Evolutionary conservation across 2,888 invertebrate species (phyloP).

Genomic region (Ormyrus rosae): DNA sequence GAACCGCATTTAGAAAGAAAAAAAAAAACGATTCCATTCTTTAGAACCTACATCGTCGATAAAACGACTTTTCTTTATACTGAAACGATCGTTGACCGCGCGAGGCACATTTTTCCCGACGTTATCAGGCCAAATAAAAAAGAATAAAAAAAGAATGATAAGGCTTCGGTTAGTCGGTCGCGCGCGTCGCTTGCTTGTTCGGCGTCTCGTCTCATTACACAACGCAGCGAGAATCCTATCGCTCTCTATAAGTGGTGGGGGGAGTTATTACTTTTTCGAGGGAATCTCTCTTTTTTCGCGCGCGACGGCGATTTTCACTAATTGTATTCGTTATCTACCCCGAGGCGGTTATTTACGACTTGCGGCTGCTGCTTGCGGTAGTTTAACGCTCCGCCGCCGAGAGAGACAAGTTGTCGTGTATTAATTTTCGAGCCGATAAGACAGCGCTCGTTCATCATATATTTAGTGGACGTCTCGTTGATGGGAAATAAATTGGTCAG

Average conservation of each 20-base stretch:
- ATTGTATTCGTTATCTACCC: constrained; percentile 6
- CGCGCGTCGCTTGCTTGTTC: background rate
- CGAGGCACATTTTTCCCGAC: background rate
- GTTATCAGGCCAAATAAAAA: background rate
- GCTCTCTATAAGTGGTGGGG: no score
- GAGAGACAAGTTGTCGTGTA: background rate
- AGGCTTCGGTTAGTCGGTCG: constrained; percentile 36
- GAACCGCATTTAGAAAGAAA: background rate
- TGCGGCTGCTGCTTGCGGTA: background rate
- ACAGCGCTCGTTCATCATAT: background rate
- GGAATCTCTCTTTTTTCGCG: no score
- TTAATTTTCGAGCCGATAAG: constrained; percentile 22
- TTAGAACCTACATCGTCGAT: background rate
- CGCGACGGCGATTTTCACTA: constrained; percentile 1
- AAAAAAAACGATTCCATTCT: background rate
- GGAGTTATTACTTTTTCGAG: no score
- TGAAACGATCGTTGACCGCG: constrained; percentile 26
- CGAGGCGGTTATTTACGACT: background rate
- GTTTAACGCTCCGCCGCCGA: background rate
- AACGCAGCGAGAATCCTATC: background rate
- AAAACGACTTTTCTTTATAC: background rate
- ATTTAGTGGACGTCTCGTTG: background rate
- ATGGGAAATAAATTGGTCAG: constrained; percentile 32
- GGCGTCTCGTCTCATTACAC: background rate
- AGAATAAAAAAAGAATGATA: background rate